A percentile compares a stretch with the other conserved stretches of the same genome.
phyloP scores from a whole-genome alignment of 2,888 invertebrate species.

The Brachyopa scutellaris region DNA sequence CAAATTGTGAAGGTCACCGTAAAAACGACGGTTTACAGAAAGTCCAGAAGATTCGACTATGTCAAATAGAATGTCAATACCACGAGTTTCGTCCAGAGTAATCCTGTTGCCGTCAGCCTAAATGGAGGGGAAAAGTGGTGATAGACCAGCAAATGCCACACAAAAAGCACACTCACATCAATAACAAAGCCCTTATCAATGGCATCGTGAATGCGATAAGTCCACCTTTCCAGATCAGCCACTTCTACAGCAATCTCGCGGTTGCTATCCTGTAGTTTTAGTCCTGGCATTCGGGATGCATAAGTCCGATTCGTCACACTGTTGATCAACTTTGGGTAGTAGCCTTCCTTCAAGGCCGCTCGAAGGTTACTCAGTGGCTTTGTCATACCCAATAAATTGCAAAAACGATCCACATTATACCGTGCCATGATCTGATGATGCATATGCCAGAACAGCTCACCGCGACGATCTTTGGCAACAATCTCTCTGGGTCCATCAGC shows the following conservation, averaged over 20 bases:
- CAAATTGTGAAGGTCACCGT: conserved; percentile 92
- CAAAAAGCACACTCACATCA: conserved; percentile 80
- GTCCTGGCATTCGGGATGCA: conserved; percentile 85
- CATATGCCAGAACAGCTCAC: conserved; percentile 87
- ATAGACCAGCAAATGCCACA: not conserved
- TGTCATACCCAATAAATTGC: conserved; percentile 78
- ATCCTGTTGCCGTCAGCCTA: conserved; percentile 76
- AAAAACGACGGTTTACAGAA: conserved; percentile 86
- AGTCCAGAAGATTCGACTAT: conserved; percentile 88
- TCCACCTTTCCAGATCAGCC: conserved; percentile 87
- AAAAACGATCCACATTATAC: conserved; percentile 88
- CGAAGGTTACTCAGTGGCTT: conserved; percentile 86
- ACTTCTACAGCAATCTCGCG: conserved; percentile 81
- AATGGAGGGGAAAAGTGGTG: too few species aligned
- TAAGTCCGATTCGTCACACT: conserved; percentile 84
- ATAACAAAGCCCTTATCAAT: conserved; percentile 86
- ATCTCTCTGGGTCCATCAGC: conserved; percentile 84
- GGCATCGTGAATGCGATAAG: conserved; percentile 87
- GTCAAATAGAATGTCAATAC: conserved; percentile 91
- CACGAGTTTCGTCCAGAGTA: conserved; percentile 82
- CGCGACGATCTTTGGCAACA: conserved; percentile 86
- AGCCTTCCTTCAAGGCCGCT: conserved; percentile 88
- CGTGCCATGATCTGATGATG: conserved; percentile 83
- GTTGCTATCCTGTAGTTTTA: conserved; percentile 84
- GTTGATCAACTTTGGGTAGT: conserved; percentile 89